Evolutionary conservation across 2,888 invertebrate genomes (phyloP), one percentile per base, ranked within the genome.

Genomic region (Drosophila ezoana): DNA sequence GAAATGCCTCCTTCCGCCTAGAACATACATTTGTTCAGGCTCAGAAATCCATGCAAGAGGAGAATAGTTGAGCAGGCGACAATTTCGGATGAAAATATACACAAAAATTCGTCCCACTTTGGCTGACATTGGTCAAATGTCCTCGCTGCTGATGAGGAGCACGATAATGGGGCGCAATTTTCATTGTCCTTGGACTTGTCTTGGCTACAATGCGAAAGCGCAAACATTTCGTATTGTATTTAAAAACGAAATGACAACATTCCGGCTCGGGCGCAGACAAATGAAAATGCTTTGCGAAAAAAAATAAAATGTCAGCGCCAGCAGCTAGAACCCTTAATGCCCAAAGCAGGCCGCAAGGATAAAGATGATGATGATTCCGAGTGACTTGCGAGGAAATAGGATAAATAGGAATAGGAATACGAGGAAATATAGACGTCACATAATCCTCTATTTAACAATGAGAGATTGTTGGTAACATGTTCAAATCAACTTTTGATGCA

Each of bases 101-200:
- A 57, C 49, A 57, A 45, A 14, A 57, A 67, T 52, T 60, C 64
- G 48, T 47, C 56, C 58, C 56, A 57, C 44, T 49, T 54, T 13
- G 20, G 51, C 56, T 60, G 63, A 49, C 81, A 72, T 47, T 53
- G 67, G 51, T 60, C 44, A 53, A 63, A 64, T 75, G 68, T 70
- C 64, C 75, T 70, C 64, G 58, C 56, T 57, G 72, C 62, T 72
- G 69, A 63, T 64, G 64, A 49, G 56, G 52, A 37, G 58, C 66
- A 60, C 44, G 60, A 81, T 78, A 58, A 62, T 60, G 71, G 43
- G 54, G 41, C 53, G 62, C 72, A 80, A 85, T 82, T 85, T 82
- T 85, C 82, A 81, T 85, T 85, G 73, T 87, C 79, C 87, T 85
- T 80, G 82, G 72, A 66, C 75, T 72, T 71, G 69, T 54, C 59